A percentile compares a stretch with the other conserved stretches of the same genome.
These are phyloP conservation scores for Xenops minutus DNA, from an alignment of 2,797 vertebrate genomes.

Conservation along the genomic window DNA sequence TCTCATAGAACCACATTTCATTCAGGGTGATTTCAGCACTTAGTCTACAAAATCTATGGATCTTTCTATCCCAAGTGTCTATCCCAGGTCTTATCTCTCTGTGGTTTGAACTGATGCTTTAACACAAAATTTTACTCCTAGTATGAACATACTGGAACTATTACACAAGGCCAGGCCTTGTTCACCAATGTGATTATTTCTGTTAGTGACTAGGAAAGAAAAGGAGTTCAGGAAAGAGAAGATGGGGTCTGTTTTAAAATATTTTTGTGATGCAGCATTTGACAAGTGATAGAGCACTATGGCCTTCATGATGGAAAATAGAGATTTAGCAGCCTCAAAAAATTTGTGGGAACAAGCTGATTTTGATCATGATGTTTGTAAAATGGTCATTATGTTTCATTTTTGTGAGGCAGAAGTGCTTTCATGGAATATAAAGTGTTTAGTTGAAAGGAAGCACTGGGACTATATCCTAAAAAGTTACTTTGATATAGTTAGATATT, in stretches of 20 bases:
- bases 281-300: neutral
- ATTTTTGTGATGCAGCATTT: neutral
- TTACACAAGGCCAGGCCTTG: neutral
- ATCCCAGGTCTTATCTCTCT: neutral
- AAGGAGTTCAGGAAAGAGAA: neutral
- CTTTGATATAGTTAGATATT: neutral
- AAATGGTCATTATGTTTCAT: slow-evolving; percentile 1
- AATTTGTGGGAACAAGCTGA: neutral
- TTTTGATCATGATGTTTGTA: slow-evolving; percentile 13
- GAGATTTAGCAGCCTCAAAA: neutral
- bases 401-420: neutral
- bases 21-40: neutral
- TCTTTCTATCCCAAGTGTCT: neutral
- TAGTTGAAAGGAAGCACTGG: neutral
- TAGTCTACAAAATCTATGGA: neutral
- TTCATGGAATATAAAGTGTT: neutral
- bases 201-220: neutral
- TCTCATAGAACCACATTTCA: neutral
- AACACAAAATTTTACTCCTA: neutral
- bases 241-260: neutral
- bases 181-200: neutral
- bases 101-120: neutral
- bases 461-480: neutral
- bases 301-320: neutral
- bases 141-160: neutral